Percentiles rank a stretch among this genome's conserved stretches.
These are phyloP conservation scores for Notodonta ziczac DNA, from an alignment of 2,888 invertebrate species.

Conservation along the genomic window DNA sequence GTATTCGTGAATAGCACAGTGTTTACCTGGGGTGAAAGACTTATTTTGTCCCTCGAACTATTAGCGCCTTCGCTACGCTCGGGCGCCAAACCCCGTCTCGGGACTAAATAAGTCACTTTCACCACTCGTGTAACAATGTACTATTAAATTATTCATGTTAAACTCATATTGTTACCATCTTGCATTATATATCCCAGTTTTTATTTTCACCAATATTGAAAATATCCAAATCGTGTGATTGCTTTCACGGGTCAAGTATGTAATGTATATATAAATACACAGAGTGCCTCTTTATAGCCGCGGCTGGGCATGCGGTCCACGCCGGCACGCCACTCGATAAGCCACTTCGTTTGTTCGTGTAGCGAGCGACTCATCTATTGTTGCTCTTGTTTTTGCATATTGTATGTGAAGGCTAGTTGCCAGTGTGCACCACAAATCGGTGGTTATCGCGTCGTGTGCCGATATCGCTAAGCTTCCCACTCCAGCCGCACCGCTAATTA, in stretches of 20 bases:
- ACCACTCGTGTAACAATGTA: too few relatives aligned
- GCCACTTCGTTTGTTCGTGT: background rate
- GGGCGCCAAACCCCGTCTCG: too few relatives aligned
- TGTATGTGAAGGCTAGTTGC: background rate
- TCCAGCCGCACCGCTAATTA: conserved; percentile 24
- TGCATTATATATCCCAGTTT: too few relatives aligned
- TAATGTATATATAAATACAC: background rate
- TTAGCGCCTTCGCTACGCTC: too few relatives aligned
- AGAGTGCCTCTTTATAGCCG: background rate
- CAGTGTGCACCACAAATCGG: conserved; percentile 13
- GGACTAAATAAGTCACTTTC: too few relatives aligned
- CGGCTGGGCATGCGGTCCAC: background rate
- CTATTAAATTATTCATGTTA: too few relatives aligned
- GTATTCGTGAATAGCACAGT: too few relatives aligned
- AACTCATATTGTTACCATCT: too few relatives aligned
- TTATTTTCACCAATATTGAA: background rate
- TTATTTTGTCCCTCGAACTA: too few relatives aligned
- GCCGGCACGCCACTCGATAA: background rate
- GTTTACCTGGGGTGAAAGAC: too few relatives aligned
- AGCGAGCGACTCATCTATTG: too few relatives aligned
- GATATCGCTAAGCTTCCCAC: conserved; percentile 20
- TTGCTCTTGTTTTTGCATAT: background rate
- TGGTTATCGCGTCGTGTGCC: conserved; percentile 14
- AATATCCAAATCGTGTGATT: background rate
- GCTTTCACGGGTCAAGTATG: background rate